A percentile compares a stretch with the other conserved stretches of the same genome.
phyloP scores from a whole-genome alignment of 2,113 vertebrate genomes.

The Phylloscopus trochilus region DNA sequence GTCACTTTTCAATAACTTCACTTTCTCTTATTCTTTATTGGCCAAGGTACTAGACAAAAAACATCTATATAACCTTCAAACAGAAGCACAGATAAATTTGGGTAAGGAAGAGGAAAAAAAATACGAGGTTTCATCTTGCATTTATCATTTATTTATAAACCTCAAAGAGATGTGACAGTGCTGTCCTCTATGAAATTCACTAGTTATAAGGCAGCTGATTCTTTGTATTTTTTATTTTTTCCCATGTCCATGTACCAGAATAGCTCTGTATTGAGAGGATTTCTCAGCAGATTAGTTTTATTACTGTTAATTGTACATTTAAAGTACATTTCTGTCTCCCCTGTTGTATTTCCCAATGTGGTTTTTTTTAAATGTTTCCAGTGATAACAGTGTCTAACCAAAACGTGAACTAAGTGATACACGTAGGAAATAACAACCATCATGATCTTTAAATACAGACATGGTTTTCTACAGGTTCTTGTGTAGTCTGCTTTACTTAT shows the following conservation, averaged over 20 bases:
- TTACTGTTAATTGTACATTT: neutral
- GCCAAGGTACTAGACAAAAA: neutral
- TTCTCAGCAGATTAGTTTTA: neutral
- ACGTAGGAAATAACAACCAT: neutral
- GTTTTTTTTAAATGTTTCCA: neutral
- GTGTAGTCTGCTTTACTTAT: neutral
- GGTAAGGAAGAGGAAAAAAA: neutral
- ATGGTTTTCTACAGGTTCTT: neutral
- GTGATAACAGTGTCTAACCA: neutral
- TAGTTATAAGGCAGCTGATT: neutral
- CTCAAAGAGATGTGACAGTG: neutral
- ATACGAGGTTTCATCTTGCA: neutral
- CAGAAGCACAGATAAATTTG: neutral
- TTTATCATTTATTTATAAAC: slow-evolving; percentile 6
- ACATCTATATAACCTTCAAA: neutral
- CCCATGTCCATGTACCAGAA: neutral
- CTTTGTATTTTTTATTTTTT: neutral
- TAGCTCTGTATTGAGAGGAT: neutral
- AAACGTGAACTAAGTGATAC: neutral
- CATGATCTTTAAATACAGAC: neutral
- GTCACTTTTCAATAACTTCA: neutral
- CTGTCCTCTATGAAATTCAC: neutral
- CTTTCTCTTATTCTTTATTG: neutral
- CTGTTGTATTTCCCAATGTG: neutral
- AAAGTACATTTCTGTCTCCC: neutral